Conservation (phyloP, 2,797 vertebrate species). For the Babyrousa celebensis region DNA sequence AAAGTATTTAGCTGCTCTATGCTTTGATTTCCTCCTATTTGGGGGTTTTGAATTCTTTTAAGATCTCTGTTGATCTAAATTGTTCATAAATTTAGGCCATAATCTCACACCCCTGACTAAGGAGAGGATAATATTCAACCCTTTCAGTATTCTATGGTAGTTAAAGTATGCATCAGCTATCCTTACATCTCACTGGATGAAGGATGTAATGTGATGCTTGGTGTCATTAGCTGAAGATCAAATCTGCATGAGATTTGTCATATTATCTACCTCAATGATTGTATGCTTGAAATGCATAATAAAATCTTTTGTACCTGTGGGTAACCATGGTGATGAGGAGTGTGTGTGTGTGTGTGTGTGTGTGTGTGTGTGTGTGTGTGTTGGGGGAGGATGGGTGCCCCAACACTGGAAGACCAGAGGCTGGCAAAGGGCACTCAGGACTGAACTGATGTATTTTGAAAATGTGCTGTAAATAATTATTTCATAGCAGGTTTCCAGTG, state of each 20-base stretch:
- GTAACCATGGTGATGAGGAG: conserved; percentile 14
- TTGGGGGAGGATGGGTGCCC: too few relatives aligned
- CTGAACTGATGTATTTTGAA: background rate
- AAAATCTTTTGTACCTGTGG: background rate
- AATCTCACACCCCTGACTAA: background rate
- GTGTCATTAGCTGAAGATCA: conserved; percentile 15
- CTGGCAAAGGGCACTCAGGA: background rate
- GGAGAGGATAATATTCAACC: background rate
- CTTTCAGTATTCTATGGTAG: background rate
- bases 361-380: background rate
- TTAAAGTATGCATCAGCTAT: background rate
- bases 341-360: background rate
- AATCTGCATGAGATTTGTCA: conserved; percentile 9
- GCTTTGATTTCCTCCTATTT: background rate
- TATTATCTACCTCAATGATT: background rate
- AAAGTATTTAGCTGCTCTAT: background rate
- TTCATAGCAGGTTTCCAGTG: background rate
- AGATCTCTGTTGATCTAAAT: background rate
- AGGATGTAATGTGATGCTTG: background rate
- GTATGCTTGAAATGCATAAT: background rate
- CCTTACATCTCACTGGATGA: background rate
- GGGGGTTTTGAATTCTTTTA: conserved; percentile 1
- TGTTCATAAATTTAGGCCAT: background rate
- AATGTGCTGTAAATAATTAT: conserved; percentile 32
- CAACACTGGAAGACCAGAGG: background rate